These are phyloP conservation scores for Sus cebifrons DNA, from an alignment of 2,797 vertebrate species.

Conservation along the genomic window DNA sequence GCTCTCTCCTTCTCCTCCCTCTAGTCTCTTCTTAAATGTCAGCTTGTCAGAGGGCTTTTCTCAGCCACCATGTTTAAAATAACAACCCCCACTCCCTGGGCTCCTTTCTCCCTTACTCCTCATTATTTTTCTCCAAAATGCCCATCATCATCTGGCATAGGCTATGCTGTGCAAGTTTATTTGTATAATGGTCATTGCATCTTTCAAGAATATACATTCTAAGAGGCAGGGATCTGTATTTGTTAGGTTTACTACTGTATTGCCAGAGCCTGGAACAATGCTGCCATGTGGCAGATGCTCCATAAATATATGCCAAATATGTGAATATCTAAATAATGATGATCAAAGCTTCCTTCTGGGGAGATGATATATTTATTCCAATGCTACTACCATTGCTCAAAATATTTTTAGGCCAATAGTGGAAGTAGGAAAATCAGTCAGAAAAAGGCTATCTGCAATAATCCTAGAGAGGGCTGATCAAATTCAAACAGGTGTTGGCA, in stretches of 20 bases:
- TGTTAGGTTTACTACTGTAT: background rate
- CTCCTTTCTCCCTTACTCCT: fast-evolving
- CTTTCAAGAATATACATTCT: background rate
- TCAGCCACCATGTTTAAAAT: background rate
- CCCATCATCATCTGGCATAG: background rate
- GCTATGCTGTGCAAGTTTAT: background rate
- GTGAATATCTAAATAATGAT: constrained; percentile 8
- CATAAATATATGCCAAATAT: constrained; percentile 21
- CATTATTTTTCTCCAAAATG: background rate
- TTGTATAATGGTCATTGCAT: background rate
- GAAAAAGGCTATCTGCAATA: background rate
- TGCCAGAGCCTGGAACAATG: background rate
- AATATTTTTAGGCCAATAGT: background rate
- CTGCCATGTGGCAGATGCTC: background rate
- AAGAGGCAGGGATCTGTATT: background rate
- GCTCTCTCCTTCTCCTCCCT: background rate
- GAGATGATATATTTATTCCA: background rate
- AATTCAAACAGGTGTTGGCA: background rate
- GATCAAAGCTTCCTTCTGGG: background rate
- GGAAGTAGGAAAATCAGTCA: background rate
- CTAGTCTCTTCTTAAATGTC: constrained; percentile 32
- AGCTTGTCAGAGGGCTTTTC: background rate
- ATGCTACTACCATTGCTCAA: background rate
- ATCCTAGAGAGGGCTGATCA: background rate
- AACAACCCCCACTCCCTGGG: background rate